Evolutionary conservation across 1,140 invertebrate species (phyloP).

Genomic region (Cherax destructor): DNA sequence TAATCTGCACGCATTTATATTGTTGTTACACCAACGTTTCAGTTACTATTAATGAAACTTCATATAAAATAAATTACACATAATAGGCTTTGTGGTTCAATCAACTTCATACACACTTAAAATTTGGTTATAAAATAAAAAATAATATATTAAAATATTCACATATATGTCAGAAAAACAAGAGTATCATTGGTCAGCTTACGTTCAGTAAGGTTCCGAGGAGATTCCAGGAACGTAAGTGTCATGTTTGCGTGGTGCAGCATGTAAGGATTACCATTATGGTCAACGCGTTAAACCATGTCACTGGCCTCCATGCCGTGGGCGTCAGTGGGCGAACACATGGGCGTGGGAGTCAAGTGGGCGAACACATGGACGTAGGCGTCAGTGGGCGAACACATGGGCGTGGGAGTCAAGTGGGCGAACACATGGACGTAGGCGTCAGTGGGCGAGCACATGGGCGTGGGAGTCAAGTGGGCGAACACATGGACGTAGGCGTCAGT

Average conservation of each 20-base stretch:
- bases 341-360: not conserved
- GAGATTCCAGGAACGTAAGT: not conserved
- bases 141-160: not conserved
- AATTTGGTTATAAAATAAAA: not conserved
- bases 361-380: not conserved
- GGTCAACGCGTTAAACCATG: not conserved
- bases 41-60: too few relatives aligned
- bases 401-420: not conserved
- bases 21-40: too few relatives aligned
- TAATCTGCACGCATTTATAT: too few relatives aligned
- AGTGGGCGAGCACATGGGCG: not conserved
- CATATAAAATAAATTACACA: too few relatives aligned
- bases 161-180: not conserved
- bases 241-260: constrained; percentile 1
- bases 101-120: not conserved
- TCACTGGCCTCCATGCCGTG: not conserved
- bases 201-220: not conserved
- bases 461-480: not conserved
- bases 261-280: not conserved
- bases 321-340: not conserved
- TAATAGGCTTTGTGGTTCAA: not conserved
- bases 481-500: not conserved
- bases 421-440: not conserved
- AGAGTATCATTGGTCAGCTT: not conserved
- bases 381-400: not conserved